phyloP scores from a whole-genome alignment of 1,140 invertebrate genomes.

The Drosophila ercepeae region DNA sequence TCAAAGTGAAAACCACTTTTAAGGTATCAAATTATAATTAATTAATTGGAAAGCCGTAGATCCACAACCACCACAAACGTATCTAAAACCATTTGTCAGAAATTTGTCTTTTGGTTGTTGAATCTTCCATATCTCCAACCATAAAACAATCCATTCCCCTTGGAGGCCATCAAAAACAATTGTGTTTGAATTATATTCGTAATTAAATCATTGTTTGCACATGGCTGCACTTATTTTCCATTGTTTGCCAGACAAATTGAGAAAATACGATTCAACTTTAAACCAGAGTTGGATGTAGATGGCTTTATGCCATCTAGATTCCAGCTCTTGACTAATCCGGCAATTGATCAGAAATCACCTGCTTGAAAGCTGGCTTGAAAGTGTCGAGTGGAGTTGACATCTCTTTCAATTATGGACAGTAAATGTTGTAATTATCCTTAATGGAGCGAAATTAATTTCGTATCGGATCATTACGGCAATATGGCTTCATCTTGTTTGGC shows the following conservation, averaged over 20 bases:
- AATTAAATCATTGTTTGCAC: slow-evolving; percentile 45
- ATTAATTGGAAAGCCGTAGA: slow-evolving; percentile 8
- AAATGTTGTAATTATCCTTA: slow-evolving; percentile 33
- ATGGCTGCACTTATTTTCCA: slow-evolving; percentile 30
- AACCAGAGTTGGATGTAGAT: neutral
- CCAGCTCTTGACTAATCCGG: slow-evolving; percentile 3
- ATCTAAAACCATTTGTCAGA: slow-evolving; percentile 19
- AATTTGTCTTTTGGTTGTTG: slow-evolving; percentile 17
- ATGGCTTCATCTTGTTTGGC: slow-evolving; percentile 15
- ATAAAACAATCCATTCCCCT: neutral
- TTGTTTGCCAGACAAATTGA: slow-evolving; percentile 2
- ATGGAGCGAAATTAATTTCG: slow-evolving; percentile 44
- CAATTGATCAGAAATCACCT: slow-evolving; percentile 32
- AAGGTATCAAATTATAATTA: slow-evolving; percentile 5
- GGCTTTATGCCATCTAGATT: neutral
- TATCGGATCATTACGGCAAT: slow-evolving; percentile 42
- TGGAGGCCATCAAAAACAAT: slow-evolving; percentile 37
- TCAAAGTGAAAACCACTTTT: neutral
- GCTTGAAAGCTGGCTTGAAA: neutral
- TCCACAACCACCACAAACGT: neutral
- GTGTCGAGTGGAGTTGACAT: slow-evolving; percentile 43
- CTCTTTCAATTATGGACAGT: slow-evolving; percentile 31
- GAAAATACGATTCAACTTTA: slow-evolving; percentile 13
- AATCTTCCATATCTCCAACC: neutral
- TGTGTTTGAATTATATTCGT: slow-evolving; percentile 42